A percentile compares a stretch with the other conserved stretches of the same genome.
Conservation (phyloP, 2,797 vertebrate genomes). For the Agapornis canus region DNA sequence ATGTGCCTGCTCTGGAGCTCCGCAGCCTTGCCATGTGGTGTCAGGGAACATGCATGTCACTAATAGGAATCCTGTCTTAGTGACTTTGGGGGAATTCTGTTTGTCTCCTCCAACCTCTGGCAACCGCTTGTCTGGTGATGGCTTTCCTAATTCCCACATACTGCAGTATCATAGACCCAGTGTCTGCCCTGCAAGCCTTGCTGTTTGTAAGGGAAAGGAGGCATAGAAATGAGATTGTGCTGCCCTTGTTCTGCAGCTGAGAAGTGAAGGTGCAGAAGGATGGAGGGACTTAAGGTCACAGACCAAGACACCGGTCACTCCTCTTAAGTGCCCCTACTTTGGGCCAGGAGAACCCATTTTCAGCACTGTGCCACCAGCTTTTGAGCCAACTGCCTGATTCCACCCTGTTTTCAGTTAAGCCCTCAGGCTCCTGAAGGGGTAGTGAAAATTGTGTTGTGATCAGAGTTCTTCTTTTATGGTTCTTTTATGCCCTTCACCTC, state of each 20-base stretch:
- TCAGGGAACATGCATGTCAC: rapidly evolving
- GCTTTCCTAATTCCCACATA: background rate
- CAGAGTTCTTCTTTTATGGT: background rate
- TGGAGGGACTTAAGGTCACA: background rate
- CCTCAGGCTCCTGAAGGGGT: background rate
- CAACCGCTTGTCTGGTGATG: background rate
- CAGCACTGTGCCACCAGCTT: background rate
- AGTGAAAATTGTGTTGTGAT: background rate
- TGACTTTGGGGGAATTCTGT: background rate
- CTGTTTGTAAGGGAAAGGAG: background rate
- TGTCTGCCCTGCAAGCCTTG: rapidly evolving
- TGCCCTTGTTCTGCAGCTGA: background rate
- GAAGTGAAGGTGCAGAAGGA: background rate
- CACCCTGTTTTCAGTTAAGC: background rate
- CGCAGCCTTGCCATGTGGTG: too few relatives aligned
- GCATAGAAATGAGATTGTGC: background rate
- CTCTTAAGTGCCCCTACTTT: background rate
- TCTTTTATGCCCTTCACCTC: background rate
- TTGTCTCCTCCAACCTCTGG: background rate
- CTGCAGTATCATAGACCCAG: background rate
- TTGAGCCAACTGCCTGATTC: background rate
- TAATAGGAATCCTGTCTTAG: background rate
- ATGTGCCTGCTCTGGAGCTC: background rate
- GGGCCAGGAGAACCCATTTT: background rate
- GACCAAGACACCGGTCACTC: background rate